Evolutionary conservation across 2,113 vertebrate species (phyloP), one percentile per base, ranked within the genome.

Genomic region (Pagrus major): DNA sequence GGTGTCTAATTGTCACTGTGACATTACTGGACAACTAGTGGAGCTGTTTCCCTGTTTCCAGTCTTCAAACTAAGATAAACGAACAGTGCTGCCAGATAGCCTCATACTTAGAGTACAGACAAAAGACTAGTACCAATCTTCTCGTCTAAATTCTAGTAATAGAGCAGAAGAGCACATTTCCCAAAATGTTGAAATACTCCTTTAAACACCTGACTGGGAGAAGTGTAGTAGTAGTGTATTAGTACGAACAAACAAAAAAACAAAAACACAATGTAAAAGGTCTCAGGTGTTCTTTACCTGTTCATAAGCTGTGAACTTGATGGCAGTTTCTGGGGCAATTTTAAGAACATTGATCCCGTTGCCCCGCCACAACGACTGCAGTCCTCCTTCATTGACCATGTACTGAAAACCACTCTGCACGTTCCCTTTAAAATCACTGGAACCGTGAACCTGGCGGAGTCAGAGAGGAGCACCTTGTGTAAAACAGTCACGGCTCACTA

Each of bases 281-380:
- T 44, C 5, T 33, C 18, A 21, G 31, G 39, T 33, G 6, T 69
- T 20, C 9, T 51, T 18, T 37, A 96, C 96, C 95, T 96, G 92
- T 76, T 97, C 96, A 15, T 96, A 97, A 29, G 95, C 94, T 3
- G 95, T 93, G 92, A 97, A 97, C 92, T 97, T 97, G 92, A 97
- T 96, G 31, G 96, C 96, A 0, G 96, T 96, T 73, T 97, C 97
- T 0, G 96, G 97, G 6, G 96, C 96, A 1, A 97, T 96, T 91
- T 97, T 97, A 52, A 97, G 90, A 3, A 97, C 95, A 2, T 97
- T 97, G 35, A 97, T 94, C 1, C 96, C 96, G 0, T 97, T 97
- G 39, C 96, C 97, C 0, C 96, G 92, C 97, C 97, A 97, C 39
- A 97, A 88, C 0, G 96, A 96, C 9, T 42, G 10, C 8, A 94